phyloP scores from a whole-genome alignment of 2,113 vertebrate species.

The Lamprotornis superbus region DNA sequence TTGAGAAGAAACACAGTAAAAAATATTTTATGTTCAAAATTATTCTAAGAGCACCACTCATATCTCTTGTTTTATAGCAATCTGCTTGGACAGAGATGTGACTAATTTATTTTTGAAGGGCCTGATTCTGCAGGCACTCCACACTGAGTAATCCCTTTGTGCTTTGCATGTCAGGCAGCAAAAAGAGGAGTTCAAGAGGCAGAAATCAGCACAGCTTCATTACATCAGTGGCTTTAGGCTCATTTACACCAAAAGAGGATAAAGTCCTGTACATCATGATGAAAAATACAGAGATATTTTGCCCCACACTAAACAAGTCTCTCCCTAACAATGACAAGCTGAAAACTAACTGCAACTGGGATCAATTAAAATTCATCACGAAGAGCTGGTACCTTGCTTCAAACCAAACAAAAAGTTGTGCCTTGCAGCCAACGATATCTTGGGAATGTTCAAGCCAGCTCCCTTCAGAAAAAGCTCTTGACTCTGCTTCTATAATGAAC shows the following conservation, averaged over 20 bases:
- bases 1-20: slow-evolving; percentile 15
- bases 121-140: slow-evolving; percentile 39
- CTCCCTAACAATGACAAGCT: neutral
- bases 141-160: slow-evolving; percentile 38
- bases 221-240: neutral
- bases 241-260: neutral
- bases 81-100: slow-evolving; percentile 19
- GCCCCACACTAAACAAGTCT: neutral
- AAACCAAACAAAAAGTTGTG: slow-evolving; percentile 35
- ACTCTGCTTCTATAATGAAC: slow-evolving; percentile 25
- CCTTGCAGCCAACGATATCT: neutral
- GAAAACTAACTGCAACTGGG: slow-evolving; percentile 6
- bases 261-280: neutral
- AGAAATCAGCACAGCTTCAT: neutral
- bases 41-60: neutral
- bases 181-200: slow-evolving; percentile 36
- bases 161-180: neutral
- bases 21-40: neutral
- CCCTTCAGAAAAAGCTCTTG: slow-evolving; percentile 31
- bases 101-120: slow-evolving; percentile 54
- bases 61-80: slow-evolving; percentile 15
- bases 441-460: neutral
- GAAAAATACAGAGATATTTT: neutral
- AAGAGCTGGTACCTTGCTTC: neutral
- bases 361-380: slow-evolving; percentile 41